Percentiles rank a stretch among this genome's conserved stretches.
phyloP scores from a whole-genome alignment of 2,888 invertebrate genomes.

The Acleris cristana region DNA sequence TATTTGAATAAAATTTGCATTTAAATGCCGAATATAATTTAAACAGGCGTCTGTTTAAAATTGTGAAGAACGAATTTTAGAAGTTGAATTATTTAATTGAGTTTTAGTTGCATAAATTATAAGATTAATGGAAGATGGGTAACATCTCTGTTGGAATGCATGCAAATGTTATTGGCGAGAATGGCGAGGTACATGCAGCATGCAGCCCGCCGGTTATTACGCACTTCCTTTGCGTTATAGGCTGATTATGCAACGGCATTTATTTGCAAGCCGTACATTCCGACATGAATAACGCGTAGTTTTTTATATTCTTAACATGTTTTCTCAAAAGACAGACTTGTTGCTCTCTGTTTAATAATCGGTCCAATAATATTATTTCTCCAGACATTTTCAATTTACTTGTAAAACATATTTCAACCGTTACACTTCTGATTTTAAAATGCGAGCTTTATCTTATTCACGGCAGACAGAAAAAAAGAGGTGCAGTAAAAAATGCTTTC shows the following conservation, averaged over 20 bases:
- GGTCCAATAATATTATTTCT: too few relatives aligned
- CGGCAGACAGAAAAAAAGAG: too few relatives aligned
- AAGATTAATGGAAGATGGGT: constrained; percentile 11
- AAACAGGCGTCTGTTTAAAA: constrained; percentile 11
- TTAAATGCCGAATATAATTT: constrained; percentile 8
- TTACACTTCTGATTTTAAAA: constrained; percentile 6
- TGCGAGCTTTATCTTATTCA: constrained; percentile 5
- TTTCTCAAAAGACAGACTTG: not conserved
- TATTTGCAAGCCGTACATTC: constrained; percentile 31
- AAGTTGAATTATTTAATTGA: constrained; percentile 21
- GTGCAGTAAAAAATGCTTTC: too few relatives aligned
- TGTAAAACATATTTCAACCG: too few relatives aligned
- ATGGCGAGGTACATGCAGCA: constrained; percentile 11
- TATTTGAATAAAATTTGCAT: constrained; percentile 26
- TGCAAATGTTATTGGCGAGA: constrained; percentile 28
- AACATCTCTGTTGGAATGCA: constrained; percentile 24
- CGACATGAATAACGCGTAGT: constrained; percentile 11
- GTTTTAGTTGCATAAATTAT: constrained; percentile 10
- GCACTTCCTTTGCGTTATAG: constrained; percentile 37
- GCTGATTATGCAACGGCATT: constrained; percentile 34
- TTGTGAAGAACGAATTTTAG: constrained; percentile 20
- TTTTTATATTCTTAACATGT: not conserved
- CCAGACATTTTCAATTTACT: too few relatives aligned
- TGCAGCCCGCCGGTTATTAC: constrained; percentile 34
- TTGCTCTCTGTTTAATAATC: not conserved